Percentiles rank a stretch among this genome's conserved stretches.
phyloP scores from a whole-genome alignment of 2,797 vertebrate genomes.

The Astyanax mexicanus region DNA sequence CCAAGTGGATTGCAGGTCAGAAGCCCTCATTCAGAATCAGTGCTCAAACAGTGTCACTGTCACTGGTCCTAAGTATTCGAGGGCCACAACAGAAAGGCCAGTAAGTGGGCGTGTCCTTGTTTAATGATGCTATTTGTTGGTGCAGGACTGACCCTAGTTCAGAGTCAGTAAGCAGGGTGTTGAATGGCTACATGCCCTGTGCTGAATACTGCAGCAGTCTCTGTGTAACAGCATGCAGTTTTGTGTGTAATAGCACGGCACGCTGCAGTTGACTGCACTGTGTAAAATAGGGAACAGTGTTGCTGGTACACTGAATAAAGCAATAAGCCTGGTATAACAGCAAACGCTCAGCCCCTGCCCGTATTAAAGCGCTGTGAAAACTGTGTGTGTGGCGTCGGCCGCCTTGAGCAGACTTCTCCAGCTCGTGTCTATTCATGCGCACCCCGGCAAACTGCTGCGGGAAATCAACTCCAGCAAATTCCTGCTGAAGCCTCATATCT shows the following conservation, averaged over 20 bases:
- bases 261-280: conserved; percentile 26
- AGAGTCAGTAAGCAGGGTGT: conserved; percentile 24
- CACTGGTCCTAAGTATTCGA: too few relatives aligned
- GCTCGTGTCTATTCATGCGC: background rate
- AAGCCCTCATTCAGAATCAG: too few relatives aligned
- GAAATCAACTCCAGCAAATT: background rate
- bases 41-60: too few relatives aligned
- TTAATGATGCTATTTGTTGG: background rate
- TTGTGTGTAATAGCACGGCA: background rate
- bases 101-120: background rate
- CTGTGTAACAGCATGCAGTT: conserved; percentile 9
- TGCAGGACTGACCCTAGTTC: background rate
- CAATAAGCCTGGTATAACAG: background rate
- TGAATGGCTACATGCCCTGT: conserved; percentile 25
- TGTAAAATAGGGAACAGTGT: conserved; percentile 22
- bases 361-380: background rate
- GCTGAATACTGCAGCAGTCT: conserved; percentile 16
- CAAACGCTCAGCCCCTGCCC: background rate
- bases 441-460: conserved; percentile 1
- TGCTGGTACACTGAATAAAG: background rate
- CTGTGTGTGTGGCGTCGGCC: background rate
- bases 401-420: too few relatives aligned
- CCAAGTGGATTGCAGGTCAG: too few relatives aligned
- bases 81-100: too few relatives aligned
- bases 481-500: background rate